Base-by-base conservation (phyloP, 2,113 vertebrate genomes). In the Cyanoramphus novaezelandiae region DNA sequence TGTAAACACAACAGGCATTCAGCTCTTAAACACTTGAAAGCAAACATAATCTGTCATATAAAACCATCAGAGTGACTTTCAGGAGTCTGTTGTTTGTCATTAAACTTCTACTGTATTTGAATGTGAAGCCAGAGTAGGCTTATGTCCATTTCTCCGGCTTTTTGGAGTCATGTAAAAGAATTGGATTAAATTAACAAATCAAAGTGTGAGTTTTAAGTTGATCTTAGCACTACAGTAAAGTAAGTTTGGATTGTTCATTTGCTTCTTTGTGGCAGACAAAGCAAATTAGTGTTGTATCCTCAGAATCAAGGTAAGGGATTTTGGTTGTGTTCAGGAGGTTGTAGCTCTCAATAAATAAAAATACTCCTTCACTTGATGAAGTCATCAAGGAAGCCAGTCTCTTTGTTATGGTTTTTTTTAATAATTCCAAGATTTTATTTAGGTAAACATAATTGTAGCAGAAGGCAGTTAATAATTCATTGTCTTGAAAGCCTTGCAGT, bases 401-500 rank as follows among this genome's bases (percentile, higher is more conserved):
- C 52, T 41, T 10, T 83, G 52, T 86, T 27, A 71, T 27, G 9
- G 62, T 81, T 72, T 81, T 81, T 59, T 97, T 92, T 60, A 94
- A 49, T 90, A 33, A 55, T 86, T 93, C 47, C 39, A 90, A n/a
- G 49, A 50, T 92, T 64, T 81, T 20, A 21, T 89, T 97, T 90
- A 90, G 79, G 93, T 93, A 96, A 63, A 83, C 21, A n/a, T 82
- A 94, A 93, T 84, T 52, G n/a, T 64, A 82, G 65, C 49, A 67
- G 59, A 77, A 71, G 25, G 39, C 47, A 83, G 50, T 92, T 85
- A 86, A 46, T 86, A 91, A 88, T 95, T 92, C 55, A 52, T 94
- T 76, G 13, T 85, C 33, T 44, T 81, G 77, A 83, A 67, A 74
- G 79, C 52, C 67, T 93, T 91, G n/a, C 43, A 88, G 50, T 91